Evolutionary conservation across 2,888 invertebrate species (phyloP).

Genomic region (Heliconius ethilla): DNA sequence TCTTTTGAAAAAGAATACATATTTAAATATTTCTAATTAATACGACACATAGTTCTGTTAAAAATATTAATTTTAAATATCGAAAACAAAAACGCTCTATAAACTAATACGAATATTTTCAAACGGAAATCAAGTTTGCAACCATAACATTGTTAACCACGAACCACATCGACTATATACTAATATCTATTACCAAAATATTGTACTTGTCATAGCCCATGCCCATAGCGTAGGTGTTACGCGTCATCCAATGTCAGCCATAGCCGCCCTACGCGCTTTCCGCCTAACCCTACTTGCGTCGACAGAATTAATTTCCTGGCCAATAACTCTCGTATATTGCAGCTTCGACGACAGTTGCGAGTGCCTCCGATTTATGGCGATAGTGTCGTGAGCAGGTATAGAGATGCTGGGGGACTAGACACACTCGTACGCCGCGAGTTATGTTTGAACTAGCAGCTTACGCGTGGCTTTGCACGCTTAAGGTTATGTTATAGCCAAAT

Average conservation of each 20-base stretch:
- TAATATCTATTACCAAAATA: conserved; percentile 16
- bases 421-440: conserved; percentile 14
- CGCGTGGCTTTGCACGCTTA: not conserved
- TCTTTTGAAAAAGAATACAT: too few species aligned
- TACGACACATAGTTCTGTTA: not conserved
- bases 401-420: conserved; percentile 29
- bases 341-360: conserved; percentile 74
- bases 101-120: not conserved
- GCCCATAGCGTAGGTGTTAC: conserved; percentile 17
- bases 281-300: conserved; percentile 75
- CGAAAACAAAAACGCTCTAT: not conserved
- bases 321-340: conserved; percentile 81
- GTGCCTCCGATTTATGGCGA: conserved; percentile 73
- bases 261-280: conserved; percentile 52
- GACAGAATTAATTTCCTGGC: conserved; percentile 81
- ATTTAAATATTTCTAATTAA: not conserved
- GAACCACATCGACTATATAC: not conserved
- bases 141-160: not conserved
- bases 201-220: conserved; percentile 15
- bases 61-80: not conserved
- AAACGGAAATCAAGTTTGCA: not conserved
- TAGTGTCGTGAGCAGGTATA: conserved; percentile 70
- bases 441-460: too few species aligned
- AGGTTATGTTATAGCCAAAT: not conserved
- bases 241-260: conserved; percentile 33